These are phyloP conservation scores for Tinea semifulvella DNA, from an alignment of 2,888 invertebrate species.

Conservation along the genomic window DNA sequence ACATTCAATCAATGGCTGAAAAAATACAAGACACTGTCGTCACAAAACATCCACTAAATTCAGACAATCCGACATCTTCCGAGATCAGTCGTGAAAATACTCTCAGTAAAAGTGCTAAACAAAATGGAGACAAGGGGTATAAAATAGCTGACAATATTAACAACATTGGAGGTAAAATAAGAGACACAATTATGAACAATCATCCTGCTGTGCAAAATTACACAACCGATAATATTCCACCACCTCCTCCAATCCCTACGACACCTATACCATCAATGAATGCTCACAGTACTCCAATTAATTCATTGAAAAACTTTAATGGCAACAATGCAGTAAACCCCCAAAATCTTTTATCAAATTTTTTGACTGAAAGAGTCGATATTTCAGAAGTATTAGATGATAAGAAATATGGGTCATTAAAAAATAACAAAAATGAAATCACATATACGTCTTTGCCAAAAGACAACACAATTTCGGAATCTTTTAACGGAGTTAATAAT, in stretches of 20 bases:
- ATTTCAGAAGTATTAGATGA: not conserved
- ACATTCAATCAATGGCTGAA: constrained; percentile 61
- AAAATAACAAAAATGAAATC: not conserved
- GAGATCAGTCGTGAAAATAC: constrained; percentile 44
- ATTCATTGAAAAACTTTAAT: not conserved
- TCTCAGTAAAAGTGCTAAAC: constrained; percentile 33
- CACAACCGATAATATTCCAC: constrained; percentile 19
- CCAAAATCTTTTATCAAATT: constrained; percentile 1
- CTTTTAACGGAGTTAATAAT: not conserved
- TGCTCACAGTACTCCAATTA: constrained; percentile 31
- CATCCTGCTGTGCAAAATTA: constrained; percentile 27
- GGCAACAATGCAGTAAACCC: not conserved
- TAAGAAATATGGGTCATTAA: not conserved
- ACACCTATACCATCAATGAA: constrained; percentile 47
- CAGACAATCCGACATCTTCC: constrained; percentile 37
- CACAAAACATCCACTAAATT: constrained; percentile 57
- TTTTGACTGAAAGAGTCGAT: not conserved
- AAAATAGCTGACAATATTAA: constrained; percentile 41
- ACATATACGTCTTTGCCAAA: not conserved
- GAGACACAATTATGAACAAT: constrained; percentile 42
- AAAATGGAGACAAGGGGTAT: constrained; percentile 37
- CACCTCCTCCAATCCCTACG: constrained; percentile 22
- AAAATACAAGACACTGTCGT: constrained; percentile 64
- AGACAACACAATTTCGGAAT: not conserved
- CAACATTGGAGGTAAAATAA: constrained; percentile 43